These are phyloP conservation scores for Sarcophaga carnaria DNA, from an alignment of 2,888 invertebrate species.

Conservation along the genomic window DNA sequence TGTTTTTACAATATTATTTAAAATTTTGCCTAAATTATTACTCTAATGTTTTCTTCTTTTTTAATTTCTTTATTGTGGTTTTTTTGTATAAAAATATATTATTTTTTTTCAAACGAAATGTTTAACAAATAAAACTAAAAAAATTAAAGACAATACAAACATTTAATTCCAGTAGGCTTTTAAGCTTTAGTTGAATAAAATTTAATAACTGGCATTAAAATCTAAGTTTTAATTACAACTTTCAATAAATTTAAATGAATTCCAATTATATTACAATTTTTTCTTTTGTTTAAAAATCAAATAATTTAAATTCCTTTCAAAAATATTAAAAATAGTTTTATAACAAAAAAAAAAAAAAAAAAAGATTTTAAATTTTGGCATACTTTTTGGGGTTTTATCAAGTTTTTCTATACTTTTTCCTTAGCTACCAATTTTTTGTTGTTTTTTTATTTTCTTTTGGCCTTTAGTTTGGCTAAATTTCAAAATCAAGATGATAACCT, in stretches of 20 bases:
- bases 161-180: constrained; percentile 22
- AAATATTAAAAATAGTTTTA: background rate
- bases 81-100: constrained; percentile 2
- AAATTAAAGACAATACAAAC: background rate
- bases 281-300: background rate
- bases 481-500: too few species aligned
- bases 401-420: too few species aligned
- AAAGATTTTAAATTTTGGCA: background rate
- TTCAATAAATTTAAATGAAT: background rate
- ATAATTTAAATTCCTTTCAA: background rate
- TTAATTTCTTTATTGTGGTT: background rate
- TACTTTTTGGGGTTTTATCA: background rate
- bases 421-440: too few species aligned
- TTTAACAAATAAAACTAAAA: background rate
- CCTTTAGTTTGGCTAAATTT: too few species aligned
- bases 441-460: too few species aligned
- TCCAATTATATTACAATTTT: background rate
- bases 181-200: constrained; percentile 8
- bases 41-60: constrained; percentile 1
- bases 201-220: background rate
- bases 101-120: background rate
- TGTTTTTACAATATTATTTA: background rate
- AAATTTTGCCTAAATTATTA: background rate
- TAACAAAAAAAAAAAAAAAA: too few species aligned
- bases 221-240: too few species aligned